These are phyloP conservation scores for Trypoxylus dichotomus DNA, from an alignment of 1,140 invertebrate genomes.

Conservation along the genomic window DNA sequence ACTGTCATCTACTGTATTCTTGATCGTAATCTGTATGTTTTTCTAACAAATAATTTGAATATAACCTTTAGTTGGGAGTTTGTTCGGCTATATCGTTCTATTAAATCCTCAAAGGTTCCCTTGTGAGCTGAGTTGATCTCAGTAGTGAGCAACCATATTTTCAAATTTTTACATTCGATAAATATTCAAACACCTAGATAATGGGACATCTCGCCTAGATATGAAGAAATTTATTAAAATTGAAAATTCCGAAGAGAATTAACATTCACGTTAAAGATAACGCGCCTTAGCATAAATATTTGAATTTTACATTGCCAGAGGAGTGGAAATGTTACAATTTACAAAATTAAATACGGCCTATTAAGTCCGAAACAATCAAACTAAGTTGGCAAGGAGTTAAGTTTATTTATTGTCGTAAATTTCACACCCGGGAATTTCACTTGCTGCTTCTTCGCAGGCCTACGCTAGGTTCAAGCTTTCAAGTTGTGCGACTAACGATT, in stretches of 20 bases:
- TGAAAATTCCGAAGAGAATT: slow-evolving; percentile 10
- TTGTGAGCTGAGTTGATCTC: too few relatives aligned
- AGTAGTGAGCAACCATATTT: too few relatives aligned
- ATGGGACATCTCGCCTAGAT: too few relatives aligned
- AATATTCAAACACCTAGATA: too few relatives aligned
- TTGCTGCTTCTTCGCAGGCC: neutral
- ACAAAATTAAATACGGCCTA: slow-evolving; percentile 22
- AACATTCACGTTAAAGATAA: neutral
- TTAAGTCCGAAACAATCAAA: slow-evolving; percentile 20
- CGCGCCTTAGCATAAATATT: slow-evolving; percentile 1
- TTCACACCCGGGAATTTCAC: slow-evolving; percentile 13
- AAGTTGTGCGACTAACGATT: neutral
- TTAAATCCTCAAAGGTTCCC: too few relatives aligned
- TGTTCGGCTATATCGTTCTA: too few relatives aligned
- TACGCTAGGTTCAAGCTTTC: neutral
- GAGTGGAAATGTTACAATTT: slow-evolving; percentile 5
- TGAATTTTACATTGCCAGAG: neutral
- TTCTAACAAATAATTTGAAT: too few relatives aligned
- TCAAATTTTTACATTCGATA: too few relatives aligned
- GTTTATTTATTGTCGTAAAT: slow-evolving; percentile 24
- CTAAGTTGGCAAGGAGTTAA: slow-evolving; percentile 23
- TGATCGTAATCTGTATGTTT: too few relatives aligned
- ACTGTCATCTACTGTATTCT: too few relatives aligned
- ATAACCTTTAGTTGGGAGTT: too few relatives aligned
- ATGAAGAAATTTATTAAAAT: neutral